Base-by-base conservation (phyloP, 2,113 vertebrate species). In the Camelus dromedarius region DNA sequence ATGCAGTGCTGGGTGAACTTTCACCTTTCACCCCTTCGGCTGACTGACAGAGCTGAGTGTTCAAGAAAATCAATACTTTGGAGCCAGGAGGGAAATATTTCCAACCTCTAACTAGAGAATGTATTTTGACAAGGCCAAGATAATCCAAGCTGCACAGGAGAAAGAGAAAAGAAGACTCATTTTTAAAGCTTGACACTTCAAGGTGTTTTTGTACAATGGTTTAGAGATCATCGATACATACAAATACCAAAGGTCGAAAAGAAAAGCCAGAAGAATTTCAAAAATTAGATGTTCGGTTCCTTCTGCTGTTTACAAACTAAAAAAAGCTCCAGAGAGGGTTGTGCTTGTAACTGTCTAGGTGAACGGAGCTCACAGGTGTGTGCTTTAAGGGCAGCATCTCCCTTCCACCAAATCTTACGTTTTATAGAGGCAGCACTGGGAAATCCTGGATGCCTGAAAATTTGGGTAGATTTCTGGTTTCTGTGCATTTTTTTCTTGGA, bases 71-170 rank as follows among this genome's bases (percentile, higher is more conserved):
- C 99, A 98, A 98, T 99, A 98, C 89, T 46, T 81, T 92, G 97
- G 98, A 99, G 99, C 98, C 98, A 98, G 98, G 97, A 99, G 99
- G 98, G 98, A 98, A 98, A 98, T 98, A 98, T 98, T 99, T 99
- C 98, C 98, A 98, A 93, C 96, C 98, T 98, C 98, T 99, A 99
- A 99, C 98, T 98, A 99, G 99, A 98, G 98, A 98, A 98, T 98
- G 98, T 98, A 97, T 98, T 98, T 98, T 98, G 99, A 99, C 98
- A 98, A 98, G 99, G 98, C 98, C 97, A 96, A 98, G 98, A 98
- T 98, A 98, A 98, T 98, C 98, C 98, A 96, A 32, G 97, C 98
- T 97, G 98, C 98, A 97, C 95, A 24, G 97, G 96, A 98, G 98
- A 98, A 98, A 97, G 97, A 96, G 98, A 97, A 95, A 96, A 96